Percentiles rank a stretch among this genome's conserved stretches.
phyloP scores from a whole-genome alignment of 2,113 vertebrate species.

The Raja brachyura region DNA sequence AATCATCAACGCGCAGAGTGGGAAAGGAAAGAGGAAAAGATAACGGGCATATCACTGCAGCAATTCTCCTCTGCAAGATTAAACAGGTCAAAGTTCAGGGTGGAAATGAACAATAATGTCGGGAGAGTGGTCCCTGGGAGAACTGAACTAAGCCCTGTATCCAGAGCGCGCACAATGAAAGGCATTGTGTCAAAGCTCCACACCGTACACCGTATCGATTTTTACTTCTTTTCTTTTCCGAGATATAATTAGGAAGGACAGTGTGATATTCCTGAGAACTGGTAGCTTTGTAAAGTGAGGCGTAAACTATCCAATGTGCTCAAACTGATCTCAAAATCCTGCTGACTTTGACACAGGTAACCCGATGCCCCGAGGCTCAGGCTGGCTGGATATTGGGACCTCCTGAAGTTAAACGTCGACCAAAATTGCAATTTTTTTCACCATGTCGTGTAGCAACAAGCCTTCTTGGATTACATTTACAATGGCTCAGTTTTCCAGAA shows the following conservation, averaged over 20 bases:
- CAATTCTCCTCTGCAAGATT: background rate
- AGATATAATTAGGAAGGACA: conserved; percentile 18
- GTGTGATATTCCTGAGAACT: conserved; percentile 37
- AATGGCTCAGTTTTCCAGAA: background rate
- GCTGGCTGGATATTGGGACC: background rate
- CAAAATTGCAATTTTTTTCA: background rate
- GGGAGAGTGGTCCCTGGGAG: background rate
- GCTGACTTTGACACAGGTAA: conserved; percentile 29
- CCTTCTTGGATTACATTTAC: background rate
- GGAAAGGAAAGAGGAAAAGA: background rate
- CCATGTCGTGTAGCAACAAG: background rate
- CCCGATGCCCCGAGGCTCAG: background rate
- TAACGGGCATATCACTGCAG: background rate
- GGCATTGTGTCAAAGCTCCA: background rate
- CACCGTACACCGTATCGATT: conserved; percentile 25
- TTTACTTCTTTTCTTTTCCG: background rate
- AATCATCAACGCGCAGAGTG: background rate
- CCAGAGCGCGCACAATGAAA: background rate
- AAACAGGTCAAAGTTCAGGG: conserved; percentile 29
- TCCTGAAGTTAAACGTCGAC: background rate
- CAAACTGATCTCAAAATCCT: conserved; percentile 30
- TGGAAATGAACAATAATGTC: conserved; percentile 25
- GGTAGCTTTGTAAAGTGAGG: background rate
- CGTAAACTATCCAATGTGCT: conserved; percentile 21
- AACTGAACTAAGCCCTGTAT: background rate